Base-by-base conservation (phyloP, 2,888 invertebrate genomes). In the Neoaliturus tenellus region DNA sequence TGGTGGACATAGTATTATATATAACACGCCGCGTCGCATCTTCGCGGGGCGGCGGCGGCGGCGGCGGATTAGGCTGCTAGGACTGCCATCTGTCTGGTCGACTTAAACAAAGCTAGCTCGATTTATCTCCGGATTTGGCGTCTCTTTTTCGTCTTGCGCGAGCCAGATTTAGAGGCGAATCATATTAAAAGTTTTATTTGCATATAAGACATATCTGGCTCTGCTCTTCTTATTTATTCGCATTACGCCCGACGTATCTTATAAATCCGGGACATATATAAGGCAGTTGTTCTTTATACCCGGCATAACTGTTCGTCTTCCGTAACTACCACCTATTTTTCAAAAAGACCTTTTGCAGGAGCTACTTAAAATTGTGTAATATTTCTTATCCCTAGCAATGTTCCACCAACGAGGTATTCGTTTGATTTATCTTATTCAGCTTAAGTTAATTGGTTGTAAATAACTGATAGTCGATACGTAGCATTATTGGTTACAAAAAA, bases 291-390 rank as follows among this genome's bases (percentile, higher is more conserved):
- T 48, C 55, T 55, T 78, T 55, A 78, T 78, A 31, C 33, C 33
- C 78, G 20, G 55, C 41, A 78, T 78, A 78, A 78, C 78, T 33
- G 33, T 78, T 48, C 55, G 55, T 78, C 78, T 55, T 55, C 48
- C 55, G 39, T 78, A 78, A 78, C 78, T 78, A 48, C 78, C 78
- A n/a, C 78, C 78, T 33, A 55, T 78, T 78, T 78, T 78, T 78
- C 55, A 78, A 78, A 55, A 31, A 55, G 55, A 78, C 78, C 78
- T 78, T 78, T 78, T 55, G 55, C 78, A 78, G 55, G 44, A 55
- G 78, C 33, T 83, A 81, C 81, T 81, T 84, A 85, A 83, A 85
- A 83, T 83, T 81, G 69, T 80, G 81, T 84, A 62, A 80, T 85
- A 44, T 75, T 75, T 81, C 58, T 4, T 62, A 62, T 39, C 62